Percentiles rank a stretch among this genome's conserved stretches.
Conservation (phyloP, 2,888 invertebrate species). For the Tridacna gigas region DNA sequence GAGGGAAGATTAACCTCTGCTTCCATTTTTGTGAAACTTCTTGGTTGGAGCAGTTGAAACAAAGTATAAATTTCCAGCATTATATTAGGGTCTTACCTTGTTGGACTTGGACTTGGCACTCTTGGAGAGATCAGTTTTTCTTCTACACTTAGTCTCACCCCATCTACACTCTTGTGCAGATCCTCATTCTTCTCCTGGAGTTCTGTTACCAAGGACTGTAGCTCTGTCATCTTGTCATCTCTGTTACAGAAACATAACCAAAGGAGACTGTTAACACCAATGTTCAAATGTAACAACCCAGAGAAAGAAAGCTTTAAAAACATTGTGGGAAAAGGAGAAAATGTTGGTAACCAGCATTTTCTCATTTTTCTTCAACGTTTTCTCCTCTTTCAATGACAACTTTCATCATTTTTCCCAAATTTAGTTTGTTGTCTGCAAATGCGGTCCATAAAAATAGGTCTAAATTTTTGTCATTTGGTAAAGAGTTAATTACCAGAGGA, state of each 20-base stretch:
- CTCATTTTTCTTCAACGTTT: background rate
- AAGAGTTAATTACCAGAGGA: no score
- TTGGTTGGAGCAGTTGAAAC: no score
- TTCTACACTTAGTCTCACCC: slow-evolving; percentile 59
- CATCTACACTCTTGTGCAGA: slow-evolving; percentile 59
- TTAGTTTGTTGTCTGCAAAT: no score
- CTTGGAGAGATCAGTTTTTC: slow-evolving; percentile 58
- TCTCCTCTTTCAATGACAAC: background rate
- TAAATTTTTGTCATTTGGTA: no score
- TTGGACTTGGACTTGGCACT: slow-evolving; percentile 45
- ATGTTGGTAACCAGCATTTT: background rate
- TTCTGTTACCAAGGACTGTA: slow-evolving; percentile 57
- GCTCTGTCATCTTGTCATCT: slow-evolving; percentile 50
- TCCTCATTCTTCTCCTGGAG: slow-evolving; percentile 63
- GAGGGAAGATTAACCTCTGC: no score
- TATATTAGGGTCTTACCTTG: slow-evolving; percentile 35
- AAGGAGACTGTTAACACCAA: no score
- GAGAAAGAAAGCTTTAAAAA: background rate
- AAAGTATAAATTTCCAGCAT: background rate
- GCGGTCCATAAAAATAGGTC: no score
- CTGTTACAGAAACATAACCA: background rate
- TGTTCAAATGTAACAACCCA: background rate
- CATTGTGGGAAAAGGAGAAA: background rate
- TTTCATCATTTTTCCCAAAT: no score
- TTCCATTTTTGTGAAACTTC: no score